Percentiles rank a stretch among this genome's conserved stretches.
Evolutionary conservation across 2,888 invertebrate genomes (phyloP).

Genomic region (Dasysyrphus albostriatus): DNA sequence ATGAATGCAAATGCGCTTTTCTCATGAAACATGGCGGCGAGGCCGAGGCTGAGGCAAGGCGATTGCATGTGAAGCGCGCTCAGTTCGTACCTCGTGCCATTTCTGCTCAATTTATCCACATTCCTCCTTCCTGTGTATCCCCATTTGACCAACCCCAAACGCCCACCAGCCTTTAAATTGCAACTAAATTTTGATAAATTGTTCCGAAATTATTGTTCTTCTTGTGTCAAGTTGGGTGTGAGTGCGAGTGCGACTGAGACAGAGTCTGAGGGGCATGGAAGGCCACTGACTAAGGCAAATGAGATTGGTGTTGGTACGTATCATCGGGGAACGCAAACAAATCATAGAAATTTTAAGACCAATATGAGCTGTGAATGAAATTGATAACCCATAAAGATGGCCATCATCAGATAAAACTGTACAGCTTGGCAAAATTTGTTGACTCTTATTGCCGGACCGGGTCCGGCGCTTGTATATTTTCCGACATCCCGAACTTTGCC

Average conservation of each 20-base stretch:
- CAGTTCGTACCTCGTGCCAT: slow-evolving; percentile 45
- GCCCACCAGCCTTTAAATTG: slow-evolving; percentile 48
- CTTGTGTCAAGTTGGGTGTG: slow-evolving; percentile 37
- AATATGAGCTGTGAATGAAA: slow-evolving; percentile 66
- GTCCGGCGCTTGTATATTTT: not conserved
- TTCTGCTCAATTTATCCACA: slow-evolving; percentile 32
- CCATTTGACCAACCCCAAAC: slow-evolving; percentile 19
- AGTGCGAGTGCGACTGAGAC: not conserved
- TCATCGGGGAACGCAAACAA: slow-evolving; percentile 55
- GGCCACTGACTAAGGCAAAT: no score
- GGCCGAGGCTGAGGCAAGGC: slow-evolving; percentile 5
- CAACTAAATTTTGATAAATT: slow-evolving; percentile 74
- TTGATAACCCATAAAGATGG: slow-evolving; percentile 73
- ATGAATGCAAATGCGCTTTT: slow-evolving; percentile 76
- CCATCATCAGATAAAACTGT: slow-evolving; percentile 51
- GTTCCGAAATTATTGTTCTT: slow-evolving; percentile 61
- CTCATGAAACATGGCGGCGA: slow-evolving; percentile 68
- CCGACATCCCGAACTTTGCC: not conserved
- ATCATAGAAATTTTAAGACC: slow-evolving; percentile 60
- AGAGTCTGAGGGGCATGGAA: no score
- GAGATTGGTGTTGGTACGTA: slow-evolving; percentile 4
- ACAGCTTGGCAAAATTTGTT: slow-evolving; percentile 51
- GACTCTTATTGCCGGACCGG: slow-evolving; percentile 30
- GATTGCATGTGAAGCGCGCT: slow-evolving; percentile 69
- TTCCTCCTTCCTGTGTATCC: not conserved